phyloP scores from a whole-genome alignment of 2,113 vertebrate genomes.

The Fregetta grallaria region DNA sequence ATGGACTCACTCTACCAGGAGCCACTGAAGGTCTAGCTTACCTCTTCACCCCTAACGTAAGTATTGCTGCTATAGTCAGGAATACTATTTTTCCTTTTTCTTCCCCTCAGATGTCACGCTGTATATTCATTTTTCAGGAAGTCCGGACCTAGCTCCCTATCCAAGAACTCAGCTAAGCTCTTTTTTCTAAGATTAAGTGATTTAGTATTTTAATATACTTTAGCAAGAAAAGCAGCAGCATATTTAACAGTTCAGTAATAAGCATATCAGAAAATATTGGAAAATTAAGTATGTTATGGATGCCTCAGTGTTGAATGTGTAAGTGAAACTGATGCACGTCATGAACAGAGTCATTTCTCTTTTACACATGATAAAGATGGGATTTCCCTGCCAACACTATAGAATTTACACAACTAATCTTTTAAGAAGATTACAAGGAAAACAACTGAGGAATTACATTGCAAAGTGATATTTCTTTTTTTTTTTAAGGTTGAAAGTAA shows the following conservation, averaged over 20 bases:
- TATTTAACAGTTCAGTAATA: not conserved
- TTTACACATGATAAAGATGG: not conserved
- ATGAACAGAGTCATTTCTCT: not conserved
- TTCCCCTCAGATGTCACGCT: not conserved
- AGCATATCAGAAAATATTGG: not conserved
- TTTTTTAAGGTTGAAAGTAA: not conserved
- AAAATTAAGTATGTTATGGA: not conserved
- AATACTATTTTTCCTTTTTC: not conserved
- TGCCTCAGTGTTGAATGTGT: not conserved
- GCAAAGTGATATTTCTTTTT: not conserved
- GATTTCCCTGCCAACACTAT: not conserved
- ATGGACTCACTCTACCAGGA: constrained; percentile 86
- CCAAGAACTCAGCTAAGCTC: not conserved
- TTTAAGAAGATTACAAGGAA: not conserved
- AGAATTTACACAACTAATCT: not conserved
- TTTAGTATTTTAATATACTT: not conserved
- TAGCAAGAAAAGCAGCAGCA: not conserved
- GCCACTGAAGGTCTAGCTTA: constrained; percentile 81
- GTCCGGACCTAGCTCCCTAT: not conserved
- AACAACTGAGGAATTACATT: not conserved
- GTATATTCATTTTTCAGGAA: not conserved
- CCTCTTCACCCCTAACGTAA: constrained; percentile 89
- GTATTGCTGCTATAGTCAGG: not conserved
- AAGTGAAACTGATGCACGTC: not conserved
- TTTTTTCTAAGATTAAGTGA: not conserved